These are phyloP conservation scores for Drosophila fulvimacula DNA, from an alignment of 2,888 invertebrate species.

Conservation along the genomic window DNA sequence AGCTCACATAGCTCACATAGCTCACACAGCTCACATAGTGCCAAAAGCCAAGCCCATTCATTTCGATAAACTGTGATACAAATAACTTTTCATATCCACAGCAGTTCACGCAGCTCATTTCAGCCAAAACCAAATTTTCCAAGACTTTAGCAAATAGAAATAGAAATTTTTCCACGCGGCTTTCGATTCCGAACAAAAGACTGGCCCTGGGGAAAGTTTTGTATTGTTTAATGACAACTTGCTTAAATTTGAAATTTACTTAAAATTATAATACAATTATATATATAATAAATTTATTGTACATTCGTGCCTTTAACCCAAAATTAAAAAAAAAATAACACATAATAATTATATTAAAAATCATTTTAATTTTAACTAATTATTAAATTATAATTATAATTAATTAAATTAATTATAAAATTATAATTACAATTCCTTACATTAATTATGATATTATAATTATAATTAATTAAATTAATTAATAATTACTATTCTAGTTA, in stretches of 20 bases:
- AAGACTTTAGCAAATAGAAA: constrained; percentile 38
- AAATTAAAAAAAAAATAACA: constrained; percentile 23
- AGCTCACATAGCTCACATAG: neutral
- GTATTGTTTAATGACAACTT: constrained; percentile 19
- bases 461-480: constrained; percentile 14
- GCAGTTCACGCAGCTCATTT: constrained; percentile 22
- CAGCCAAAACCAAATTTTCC: constrained; percentile 23
- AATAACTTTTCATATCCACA: constrained; percentile 63
- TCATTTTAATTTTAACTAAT: neutral
- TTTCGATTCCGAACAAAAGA: constrained; percentile 45
- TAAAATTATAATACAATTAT: neutral
- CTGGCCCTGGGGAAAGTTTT: constrained; percentile 41
- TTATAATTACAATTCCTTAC: constrained; percentile 5
- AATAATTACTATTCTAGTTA: neutral
- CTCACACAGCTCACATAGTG: constrained; percentile 9
- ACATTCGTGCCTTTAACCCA: constrained; percentile 61
- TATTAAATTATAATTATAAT: neutral
- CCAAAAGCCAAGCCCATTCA: constrained; percentile 39
- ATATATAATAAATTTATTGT: constrained; percentile 41
- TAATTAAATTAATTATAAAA: neutral
- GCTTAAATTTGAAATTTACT: neutral
- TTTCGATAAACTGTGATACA: constrained; percentile 77
- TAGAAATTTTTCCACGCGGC: constrained; percentile 9
- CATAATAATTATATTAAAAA: no score
- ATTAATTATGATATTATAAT: neutral